Conservation (phyloP, 2,888 invertebrate species). For the Acrobasis repandana region DNA sequence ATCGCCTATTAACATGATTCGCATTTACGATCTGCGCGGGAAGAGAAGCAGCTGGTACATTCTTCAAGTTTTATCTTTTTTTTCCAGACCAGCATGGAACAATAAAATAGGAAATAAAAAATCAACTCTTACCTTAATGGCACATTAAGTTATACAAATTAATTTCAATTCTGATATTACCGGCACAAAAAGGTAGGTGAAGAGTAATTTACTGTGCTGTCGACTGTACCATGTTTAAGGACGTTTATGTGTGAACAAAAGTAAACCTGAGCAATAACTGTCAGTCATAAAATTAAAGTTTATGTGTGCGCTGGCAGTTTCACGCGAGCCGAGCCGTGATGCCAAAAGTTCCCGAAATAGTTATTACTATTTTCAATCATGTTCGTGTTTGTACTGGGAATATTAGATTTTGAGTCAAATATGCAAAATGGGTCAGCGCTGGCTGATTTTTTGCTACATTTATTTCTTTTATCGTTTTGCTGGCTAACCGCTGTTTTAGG, state of each 20-base stretch:
- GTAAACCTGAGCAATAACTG: background rate
- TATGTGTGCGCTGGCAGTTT: background rate
- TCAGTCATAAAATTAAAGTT: constrained; percentile 1
- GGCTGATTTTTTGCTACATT: background rate
- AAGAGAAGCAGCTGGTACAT: too few relatives aligned
- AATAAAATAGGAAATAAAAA: too few relatives aligned
- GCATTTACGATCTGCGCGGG: too few relatives aligned
- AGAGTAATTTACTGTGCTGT: too few relatives aligned
- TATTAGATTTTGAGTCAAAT: constrained; percentile 3
- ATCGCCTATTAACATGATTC: too few relatives aligned
- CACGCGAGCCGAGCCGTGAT: background rate
- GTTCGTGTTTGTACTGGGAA: background rate
- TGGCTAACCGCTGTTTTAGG: constrained; percentile 1
- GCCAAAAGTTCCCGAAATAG: constrained; percentile 13
- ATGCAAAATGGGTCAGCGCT: background rate
- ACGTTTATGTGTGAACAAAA: background rate
- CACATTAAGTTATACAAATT: too few relatives aligned
- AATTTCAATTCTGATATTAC: too few relatives aligned
- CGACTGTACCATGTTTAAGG: too few relatives aligned
- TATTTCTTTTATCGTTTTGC: background rate
- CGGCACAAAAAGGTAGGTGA: too few relatives aligned
- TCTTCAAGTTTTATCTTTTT: too few relatives aligned
- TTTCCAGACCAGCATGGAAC: too few relatives aligned
- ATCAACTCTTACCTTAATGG: too few relatives aligned
- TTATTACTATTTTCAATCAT: constrained; percentile 1